Evolutionary conservation across 1,140 invertebrate species (phyloP).

Genomic region (Drosophila arizonae): DNA sequence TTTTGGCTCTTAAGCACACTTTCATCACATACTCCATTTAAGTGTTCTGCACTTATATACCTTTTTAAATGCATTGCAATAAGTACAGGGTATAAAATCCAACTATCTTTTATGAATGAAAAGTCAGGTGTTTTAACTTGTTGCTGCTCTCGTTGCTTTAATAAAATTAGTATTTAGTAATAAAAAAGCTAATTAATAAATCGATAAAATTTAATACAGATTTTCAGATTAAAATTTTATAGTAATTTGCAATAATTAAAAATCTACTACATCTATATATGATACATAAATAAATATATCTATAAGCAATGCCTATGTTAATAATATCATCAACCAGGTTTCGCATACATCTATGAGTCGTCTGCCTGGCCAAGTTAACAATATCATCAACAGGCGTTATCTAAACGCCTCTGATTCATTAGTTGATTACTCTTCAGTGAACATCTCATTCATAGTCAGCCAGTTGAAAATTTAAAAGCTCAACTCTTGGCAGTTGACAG

Average conservation of each 20-base stretch:
- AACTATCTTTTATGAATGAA: slow-evolving; percentile 48
- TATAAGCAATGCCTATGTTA: background rate
- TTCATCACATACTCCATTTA: too few relatives aligned
- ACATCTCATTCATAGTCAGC: background rate
- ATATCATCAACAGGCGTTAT: background rate
- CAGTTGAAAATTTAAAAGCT: background rate
- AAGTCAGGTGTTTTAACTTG: slow-evolving; percentile 27
- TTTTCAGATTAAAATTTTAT: too few relatives aligned
- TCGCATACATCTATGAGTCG: too few relatives aligned
- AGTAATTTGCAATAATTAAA: too few relatives aligned
- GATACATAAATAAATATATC: too few relatives aligned
- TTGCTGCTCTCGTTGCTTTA: background rate
- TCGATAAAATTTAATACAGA: too few relatives aligned
- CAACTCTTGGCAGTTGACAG: background rate
- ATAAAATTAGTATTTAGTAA: background rate
- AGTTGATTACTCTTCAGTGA: background rate
- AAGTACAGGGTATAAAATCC: background rate
- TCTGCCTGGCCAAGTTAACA: background rate
- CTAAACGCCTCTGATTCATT: background rate
- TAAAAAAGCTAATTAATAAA: too few relatives aligned
- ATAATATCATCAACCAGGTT: too few relatives aligned
- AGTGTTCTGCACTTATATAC: background rate
- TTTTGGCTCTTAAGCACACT: too few relatives aligned
- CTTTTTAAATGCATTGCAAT: background rate
- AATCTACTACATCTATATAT: too few relatives aligned